Evolutionary conservation across 1,140 invertebrate genomes (phyloP).

Genomic region (Papilio polyxenes): DNA sequence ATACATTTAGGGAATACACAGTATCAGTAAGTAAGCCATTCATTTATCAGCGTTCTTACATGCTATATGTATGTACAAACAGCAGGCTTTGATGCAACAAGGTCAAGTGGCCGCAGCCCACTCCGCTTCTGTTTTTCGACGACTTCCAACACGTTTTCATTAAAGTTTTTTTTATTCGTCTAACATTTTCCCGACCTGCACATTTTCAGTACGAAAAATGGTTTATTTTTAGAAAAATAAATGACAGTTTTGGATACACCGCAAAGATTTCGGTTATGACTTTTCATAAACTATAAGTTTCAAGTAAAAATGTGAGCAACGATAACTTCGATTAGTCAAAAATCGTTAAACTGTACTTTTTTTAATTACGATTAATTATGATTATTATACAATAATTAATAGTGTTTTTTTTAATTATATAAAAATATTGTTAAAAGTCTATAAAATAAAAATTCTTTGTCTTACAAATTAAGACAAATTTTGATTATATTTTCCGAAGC

Average conservation of each 20-base stretch:
- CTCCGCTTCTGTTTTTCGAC: not conserved
- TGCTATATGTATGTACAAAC: not conserved
- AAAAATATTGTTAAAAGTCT: no score
- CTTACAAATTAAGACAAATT: no score
- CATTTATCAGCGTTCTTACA: not conserved
- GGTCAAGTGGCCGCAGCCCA: slow-evolving; percentile 16
- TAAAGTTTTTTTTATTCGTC: not conserved
- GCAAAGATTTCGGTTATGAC: not conserved
- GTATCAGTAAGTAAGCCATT: not conserved
- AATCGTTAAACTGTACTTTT: no score
- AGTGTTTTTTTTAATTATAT: no score
- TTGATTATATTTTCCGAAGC: no score
- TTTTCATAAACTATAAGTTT: not conserved
- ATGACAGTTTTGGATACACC: not conserved
- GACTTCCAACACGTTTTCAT: slow-evolving; percentile 19
- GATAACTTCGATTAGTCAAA: no score
- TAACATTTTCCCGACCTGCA: slow-evolving; percentile 11
- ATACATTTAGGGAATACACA: no score
- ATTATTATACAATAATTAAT: no score
- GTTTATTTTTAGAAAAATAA: slow-evolving; percentile 20
- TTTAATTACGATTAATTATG: no score
- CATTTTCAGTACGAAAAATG: not conserved
- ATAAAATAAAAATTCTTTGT: no score
- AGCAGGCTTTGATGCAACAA: slow-evolving; percentile 4
- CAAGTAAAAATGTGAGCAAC: not conserved